Conservation (phyloP, 2,113 vertebrate species). For the Crotalus viridis region DNA sequence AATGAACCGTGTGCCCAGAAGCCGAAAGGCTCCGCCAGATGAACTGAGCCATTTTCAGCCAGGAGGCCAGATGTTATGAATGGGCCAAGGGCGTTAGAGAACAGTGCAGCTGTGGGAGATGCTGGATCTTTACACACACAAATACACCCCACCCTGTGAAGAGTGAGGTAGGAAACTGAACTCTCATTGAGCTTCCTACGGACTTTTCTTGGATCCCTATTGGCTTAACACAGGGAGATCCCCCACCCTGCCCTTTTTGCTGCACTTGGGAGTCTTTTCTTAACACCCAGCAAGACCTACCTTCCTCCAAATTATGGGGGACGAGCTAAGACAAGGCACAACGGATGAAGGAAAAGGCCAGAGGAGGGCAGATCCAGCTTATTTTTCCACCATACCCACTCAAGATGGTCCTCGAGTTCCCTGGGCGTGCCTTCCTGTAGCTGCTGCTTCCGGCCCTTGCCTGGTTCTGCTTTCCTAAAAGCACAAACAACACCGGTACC, state of each 20-base stretch:
- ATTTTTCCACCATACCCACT: neutral
- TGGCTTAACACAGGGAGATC: neutral
- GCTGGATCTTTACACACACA: neutral
- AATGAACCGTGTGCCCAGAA: conserved; percentile 46
- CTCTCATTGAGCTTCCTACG: neutral
- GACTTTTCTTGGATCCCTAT: neutral
- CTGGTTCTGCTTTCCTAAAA: neutral
- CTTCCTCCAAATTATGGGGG: neutral
- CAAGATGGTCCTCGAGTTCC: neutral
- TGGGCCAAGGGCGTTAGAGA: conserved; percentile 20
- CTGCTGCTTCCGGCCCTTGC: neutral
- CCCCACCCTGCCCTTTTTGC: neutral
- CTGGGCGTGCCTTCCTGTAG: neutral
- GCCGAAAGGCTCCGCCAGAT: conserved; percentile 2
- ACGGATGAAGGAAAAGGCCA: neutral
- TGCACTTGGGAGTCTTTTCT: neutral
- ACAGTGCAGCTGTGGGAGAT: neutral
- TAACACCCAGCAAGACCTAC: neutral
- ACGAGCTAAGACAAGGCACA: neutral
- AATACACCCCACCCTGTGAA: neutral
- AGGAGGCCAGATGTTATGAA: rapidly evolving
- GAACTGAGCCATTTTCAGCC: neutral
- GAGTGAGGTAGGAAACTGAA: neutral
- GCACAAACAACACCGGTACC: neutral
- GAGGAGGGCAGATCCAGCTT: neutral